A percentile compares a stretch with the other conserved stretches of the same genome.
Conservation (phyloP, 2,888 invertebrate genomes). For the Magallana nippona region DNA sequence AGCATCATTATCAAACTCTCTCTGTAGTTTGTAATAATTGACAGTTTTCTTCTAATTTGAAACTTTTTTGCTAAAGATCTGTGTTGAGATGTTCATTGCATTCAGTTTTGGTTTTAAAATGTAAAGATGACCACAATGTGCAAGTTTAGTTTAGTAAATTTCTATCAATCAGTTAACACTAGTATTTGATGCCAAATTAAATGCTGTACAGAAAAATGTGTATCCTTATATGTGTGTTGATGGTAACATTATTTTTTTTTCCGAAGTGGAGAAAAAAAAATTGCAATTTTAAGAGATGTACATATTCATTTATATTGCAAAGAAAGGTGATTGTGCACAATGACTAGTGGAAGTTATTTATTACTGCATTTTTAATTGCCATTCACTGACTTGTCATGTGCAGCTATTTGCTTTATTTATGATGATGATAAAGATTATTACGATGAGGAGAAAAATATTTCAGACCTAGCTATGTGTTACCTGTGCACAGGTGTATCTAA, state of each 20-base stretch:
- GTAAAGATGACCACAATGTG: not conserved
- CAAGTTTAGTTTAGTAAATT: not conserved
- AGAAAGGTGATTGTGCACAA: not conserved
- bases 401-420: slow-evolving; percentile 31
- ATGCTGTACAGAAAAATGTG: not conserved
- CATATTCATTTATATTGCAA: not conserved
- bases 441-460: not conserved
- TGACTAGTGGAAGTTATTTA: not conserved
- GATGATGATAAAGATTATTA: not conserved
- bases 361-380: not conserved
- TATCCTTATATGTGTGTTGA: too few species aligned
- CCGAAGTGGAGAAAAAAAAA: too few species aligned
- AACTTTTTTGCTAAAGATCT: not conserved
- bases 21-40: not conserved
- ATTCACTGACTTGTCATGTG: slow-evolving; percentile 14
- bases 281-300: not conserved
- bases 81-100: not conserved
- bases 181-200: not conserved
- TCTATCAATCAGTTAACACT: not conserved
- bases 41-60: not conserved
- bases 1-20: too few species aligned
- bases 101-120: not conserved
- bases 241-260: too few species aligned
- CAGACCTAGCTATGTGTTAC: not conserved
- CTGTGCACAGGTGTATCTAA: slow-evolving; percentile 17